A percentile compares a stretch with the other conserved stretches of the same genome.
Evolutionary conservation across 2,113 vertebrate genomes (phyloP).

Genomic region (Oostethus manadensis): DNA sequence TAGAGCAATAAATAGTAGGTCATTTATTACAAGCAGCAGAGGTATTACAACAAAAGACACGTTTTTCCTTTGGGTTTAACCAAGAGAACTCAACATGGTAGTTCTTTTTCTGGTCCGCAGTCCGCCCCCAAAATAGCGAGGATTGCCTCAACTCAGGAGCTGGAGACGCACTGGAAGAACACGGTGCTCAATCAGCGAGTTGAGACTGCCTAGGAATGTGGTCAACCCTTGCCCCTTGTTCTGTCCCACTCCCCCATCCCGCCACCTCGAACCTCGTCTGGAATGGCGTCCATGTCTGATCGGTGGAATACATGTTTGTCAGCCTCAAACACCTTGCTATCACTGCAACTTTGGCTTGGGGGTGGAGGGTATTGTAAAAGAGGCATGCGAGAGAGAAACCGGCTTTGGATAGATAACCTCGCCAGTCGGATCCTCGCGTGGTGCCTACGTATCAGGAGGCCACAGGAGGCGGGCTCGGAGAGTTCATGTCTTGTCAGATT

Average conservation of each 20-base stretch:
- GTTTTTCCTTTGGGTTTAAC: constrained; percentile 15
- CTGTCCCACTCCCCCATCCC: constrained; percentile 33
- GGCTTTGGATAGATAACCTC: constrained; percentile 55
- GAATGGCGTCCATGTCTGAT: constrained; percentile 53
- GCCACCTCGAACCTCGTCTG: constrained; percentile 36
- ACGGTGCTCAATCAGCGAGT: constrained; percentile 33
- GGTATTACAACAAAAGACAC: constrained; percentile 48
- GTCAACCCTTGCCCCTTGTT: constrained; percentile 30
- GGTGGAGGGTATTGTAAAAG: constrained; percentile 47
- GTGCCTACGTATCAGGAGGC: constrained; percentile 44
- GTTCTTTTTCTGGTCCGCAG: constrained; percentile 11
- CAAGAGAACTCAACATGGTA: constrained; percentile 1
- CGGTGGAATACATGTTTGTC: constrained; percentile 76
- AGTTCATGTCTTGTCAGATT: constrained; percentile 61
- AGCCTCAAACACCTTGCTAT: constrained; percentile 84
- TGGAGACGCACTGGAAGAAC: constrained; percentile 25
- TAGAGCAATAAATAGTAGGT: constrained; percentile 78
- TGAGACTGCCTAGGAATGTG: constrained; percentile 52
- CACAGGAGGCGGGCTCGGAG: constrained; percentile 40
- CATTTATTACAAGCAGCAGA: constrained; percentile 72
- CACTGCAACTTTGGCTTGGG: constrained; percentile 23
- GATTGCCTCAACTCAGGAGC: constrained; percentile 19
- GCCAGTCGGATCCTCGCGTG: constrained; percentile 29
- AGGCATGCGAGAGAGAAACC: constrained; percentile 69
- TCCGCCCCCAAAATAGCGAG: constrained; percentile 28